Evolutionary conservation across 2,113 vertebrate genomes (phyloP), one percentile per base, ranked within the genome.

Genomic region (Uria aalge): DNA sequence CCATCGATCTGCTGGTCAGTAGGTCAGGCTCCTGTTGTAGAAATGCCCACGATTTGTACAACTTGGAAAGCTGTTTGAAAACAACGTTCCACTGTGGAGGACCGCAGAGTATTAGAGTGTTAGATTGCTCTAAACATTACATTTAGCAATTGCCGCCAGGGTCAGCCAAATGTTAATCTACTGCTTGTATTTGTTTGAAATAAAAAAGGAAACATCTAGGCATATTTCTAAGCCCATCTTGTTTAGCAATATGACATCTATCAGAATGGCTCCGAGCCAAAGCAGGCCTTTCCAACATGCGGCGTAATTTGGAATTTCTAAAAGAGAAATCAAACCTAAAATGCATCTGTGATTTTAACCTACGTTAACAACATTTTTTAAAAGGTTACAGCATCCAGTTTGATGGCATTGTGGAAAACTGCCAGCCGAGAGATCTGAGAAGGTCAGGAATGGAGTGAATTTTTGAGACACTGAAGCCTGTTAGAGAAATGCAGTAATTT

Each of bases 131-230:
- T 86, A 89, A 96, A 94, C 72, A 93, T 88, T 93, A 87, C 74
- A 94, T 93, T 95, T 91, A 96, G 87, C 94, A 96, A 83, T 96
- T 78, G 72, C 68, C 27, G 14, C 77, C 62, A 86, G 71, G 92
- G 80, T 97, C 98, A 98, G 95, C 94, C 95, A 96, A 98, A 94
- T 96, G 92, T 97, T 96, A 96, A 96, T 96, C 81, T 97, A 95
- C 83, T 96, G 94, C 72, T 98, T 96, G 87, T 91, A 90, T 96
- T 96, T 97, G 62, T 72, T 96, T 96, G 89, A 85, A 92, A 90
- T 74, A 92, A 81, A 94, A 96, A 95, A 91, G 62, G 83, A 88
- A 98, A 96, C 45, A 79, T 21, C 78, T 60, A 88, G 78, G 90
- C 59, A 63, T 59, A 57, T 88, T 96, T 97, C 93, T 90, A 92